Evolutionary conservation across 2,113 vertebrate genomes (phyloP).

Genomic region (Mystacornis crossleyi): DNA sequence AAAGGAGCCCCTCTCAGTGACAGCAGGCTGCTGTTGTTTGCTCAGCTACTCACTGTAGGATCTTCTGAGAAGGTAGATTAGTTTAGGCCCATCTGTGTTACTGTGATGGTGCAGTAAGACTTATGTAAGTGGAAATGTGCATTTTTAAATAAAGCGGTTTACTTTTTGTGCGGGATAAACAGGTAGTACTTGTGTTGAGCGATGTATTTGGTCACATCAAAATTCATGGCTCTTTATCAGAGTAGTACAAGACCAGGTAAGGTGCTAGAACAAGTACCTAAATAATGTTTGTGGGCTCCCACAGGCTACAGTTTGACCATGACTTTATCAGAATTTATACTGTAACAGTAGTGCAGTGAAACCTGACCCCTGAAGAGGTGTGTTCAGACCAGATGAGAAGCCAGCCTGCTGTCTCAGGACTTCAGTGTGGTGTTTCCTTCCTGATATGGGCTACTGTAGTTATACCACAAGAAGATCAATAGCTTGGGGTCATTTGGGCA

Average conservation of each 20-base stretch:
- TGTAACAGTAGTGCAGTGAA: not conserved
- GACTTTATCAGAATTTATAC: not conserved
- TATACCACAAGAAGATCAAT: rapidly evolving
- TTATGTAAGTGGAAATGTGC: too few relatives aligned
- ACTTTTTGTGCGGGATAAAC: not conserved
- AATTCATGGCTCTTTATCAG: not conserved
- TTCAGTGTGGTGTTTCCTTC: not conserved
- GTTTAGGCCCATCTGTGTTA: too few relatives aligned
- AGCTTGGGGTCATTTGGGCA: not conserved
- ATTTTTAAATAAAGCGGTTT: too few relatives aligned
- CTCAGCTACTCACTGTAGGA: too few relatives aligned
- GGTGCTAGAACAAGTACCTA: not conserved
- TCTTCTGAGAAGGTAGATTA: too few relatives aligned
- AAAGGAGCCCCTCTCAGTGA: too few relatives aligned
- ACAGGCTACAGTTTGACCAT: not conserved
- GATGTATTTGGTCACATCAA: not conserved
- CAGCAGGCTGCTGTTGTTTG: too few relatives aligned
- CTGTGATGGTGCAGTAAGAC: too few relatives aligned
- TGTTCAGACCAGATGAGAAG: not conserved
- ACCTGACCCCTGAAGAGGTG: not conserved
- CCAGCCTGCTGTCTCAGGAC: not conserved
- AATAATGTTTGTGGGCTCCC: not conserved
- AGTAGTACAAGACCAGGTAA: not conserved
- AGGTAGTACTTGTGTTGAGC: not conserved
- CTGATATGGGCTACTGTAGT: rapidly evolving